phyloP scores from a whole-genome alignment of 53 echinoderm and acorn worm genomes.

The Paracentrotus lividus region DNA sequence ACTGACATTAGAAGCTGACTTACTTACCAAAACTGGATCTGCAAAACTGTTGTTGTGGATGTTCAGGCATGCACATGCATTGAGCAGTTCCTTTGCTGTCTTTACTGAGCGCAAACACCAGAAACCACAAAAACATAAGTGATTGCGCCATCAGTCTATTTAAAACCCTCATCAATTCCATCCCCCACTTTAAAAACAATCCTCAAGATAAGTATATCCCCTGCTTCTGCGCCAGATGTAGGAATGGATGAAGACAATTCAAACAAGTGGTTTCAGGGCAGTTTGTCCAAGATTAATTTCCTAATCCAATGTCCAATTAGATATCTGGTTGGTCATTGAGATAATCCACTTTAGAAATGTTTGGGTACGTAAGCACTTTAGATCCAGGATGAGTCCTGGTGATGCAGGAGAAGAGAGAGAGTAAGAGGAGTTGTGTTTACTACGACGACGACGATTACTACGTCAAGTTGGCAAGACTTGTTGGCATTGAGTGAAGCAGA shows the following conservation, averaged over 20 bases:
- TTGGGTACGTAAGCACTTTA: background rate
- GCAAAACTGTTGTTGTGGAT: constrained; percentile 91
- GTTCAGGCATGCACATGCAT: constrained; percentile 72
- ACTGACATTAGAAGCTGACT: constrained; percentile 32
- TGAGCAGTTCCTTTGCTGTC: background rate
- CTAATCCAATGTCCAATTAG: constrained; percentile 35
- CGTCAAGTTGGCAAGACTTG: constrained; percentile 45
- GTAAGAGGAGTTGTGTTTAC: constrained; percentile 35
- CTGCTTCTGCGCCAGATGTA: background rate
- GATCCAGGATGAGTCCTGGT: background rate
- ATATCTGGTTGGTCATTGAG: background rate
- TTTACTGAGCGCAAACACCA: constrained; percentile 41
- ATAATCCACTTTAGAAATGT: constrained; percentile 1
- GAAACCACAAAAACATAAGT: constrained; percentile 54
- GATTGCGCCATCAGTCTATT: constrained; percentile 43
- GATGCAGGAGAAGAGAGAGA: background rate
- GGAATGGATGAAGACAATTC: background rate
- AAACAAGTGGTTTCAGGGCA: background rate
- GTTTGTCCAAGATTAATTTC: constrained; percentile 5
- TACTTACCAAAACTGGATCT: constrained; percentile 89
- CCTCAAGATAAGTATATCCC: background rate
- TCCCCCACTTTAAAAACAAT: background rate
- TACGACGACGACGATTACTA: constrained; percentile 53
- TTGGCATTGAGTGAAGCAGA: constrained; percentile 63
- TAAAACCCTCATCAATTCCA: constrained; percentile 48